Evolutionary conservation across 2,888 invertebrate species (phyloP), one percentile per base, ranked within the genome.

Genomic region (Xylophagus ater): DNA sequence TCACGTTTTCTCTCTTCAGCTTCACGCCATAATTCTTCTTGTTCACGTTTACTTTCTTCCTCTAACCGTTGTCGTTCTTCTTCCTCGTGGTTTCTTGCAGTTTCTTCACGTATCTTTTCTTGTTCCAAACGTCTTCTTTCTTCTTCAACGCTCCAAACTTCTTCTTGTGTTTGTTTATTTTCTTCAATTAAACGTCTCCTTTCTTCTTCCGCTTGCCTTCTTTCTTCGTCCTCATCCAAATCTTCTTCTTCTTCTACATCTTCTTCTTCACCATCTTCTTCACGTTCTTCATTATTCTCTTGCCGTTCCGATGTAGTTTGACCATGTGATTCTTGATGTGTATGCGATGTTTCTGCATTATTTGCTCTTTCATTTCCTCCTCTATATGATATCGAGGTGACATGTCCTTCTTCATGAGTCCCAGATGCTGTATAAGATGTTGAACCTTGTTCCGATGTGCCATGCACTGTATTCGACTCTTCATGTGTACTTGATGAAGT

Each of bases 141-240:
- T 28, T 26, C 36, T 5, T 20, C 36, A n/a, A 5, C 19, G 4
- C 7, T 2, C 30, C 14, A 15, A 2, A 10, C 7, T 30, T 14
- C 30, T 13, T 2, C 17, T 8, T 10, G 12, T 8, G 14, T 12
- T 7, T 7, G 9, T 18, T 38, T 38, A 38, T 32, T 32, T 33
- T 38, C 38, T 32, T 38, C 38, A 17, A 24, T 31, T 13, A 31
- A 20, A 4, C n/a, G 17, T 1, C 23, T 17, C 4, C 18, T 24
- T 3, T 25, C 43, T 7, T 28, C 39, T 6, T 34, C 29, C 23
- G 41, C 44, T 17, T 40, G 33, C 13, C 41, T 25, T 2, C 10
- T 28, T 10, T 32, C 17, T 12, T 19, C 18, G 18, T 33, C 38
- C 32, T 38, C 32, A 4, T 10, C 25, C 3, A 17, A 17, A 19